Conservation (phyloP, 2,888 invertebrate genomes). For the Diarsia brunnea region DNA sequence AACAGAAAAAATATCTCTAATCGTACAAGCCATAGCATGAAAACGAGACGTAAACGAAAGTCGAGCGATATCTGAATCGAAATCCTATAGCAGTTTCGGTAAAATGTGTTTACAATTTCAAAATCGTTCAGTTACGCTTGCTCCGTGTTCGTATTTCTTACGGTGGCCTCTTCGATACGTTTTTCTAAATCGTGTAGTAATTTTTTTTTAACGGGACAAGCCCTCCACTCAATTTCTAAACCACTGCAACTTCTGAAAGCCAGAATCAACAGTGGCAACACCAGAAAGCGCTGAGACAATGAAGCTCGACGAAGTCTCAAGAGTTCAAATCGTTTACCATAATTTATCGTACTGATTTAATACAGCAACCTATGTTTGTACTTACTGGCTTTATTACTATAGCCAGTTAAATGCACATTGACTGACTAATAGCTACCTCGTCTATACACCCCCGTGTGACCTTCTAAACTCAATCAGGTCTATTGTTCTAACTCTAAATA, state of each 20-base stretch:
- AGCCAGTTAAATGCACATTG: neutral
- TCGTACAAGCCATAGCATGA: too few species aligned
- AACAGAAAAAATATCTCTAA: neutral
- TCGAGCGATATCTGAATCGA: neutral
- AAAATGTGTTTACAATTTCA: neutral
- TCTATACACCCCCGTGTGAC: slow-evolving; percentile 1
- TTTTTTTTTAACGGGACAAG: too few species aligned
- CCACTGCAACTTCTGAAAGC: too few species aligned
- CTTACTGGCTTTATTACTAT: neutral
- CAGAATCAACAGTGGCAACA: too few species aligned
- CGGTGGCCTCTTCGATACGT: neutral
- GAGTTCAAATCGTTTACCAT: neutral
- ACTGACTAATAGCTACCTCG: neutral
- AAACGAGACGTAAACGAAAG: too few species aligned
- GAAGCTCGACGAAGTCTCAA: too few species aligned
- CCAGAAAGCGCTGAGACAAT: too few species aligned
- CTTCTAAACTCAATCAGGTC: slow-evolving; percentile 33
- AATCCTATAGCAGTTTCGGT: neutral
- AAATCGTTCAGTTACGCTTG: neutral
- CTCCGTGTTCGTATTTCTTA: neutral
- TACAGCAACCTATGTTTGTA: neutral
- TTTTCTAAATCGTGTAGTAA: neutral
- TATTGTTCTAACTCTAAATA: slow-evolving; percentile 39
- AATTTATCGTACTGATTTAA: neutral
- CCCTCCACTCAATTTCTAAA: too few species aligned